Evolutionary conservation across 2,797 vertebrate species (phyloP).

Genomic region (Scolopax bukidnonensis): DNA sequence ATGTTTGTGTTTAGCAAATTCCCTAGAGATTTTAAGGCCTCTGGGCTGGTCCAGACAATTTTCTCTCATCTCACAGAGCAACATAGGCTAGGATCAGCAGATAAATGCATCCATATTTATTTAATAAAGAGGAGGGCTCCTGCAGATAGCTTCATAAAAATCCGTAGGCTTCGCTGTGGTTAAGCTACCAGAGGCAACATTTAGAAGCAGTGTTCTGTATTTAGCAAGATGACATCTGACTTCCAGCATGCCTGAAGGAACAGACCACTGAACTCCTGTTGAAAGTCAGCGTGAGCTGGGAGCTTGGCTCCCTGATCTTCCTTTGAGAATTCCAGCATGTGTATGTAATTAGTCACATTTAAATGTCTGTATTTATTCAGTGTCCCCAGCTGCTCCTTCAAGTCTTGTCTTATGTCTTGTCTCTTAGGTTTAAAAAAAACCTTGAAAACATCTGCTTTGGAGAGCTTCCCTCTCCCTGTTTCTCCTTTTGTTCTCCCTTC

Average conservation of each 20-base stretch:
- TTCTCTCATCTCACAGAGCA: neutral
- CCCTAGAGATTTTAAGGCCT: neutral
- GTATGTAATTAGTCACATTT: conserved; percentile 62
- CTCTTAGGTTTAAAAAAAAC: conserved; percentile 51
- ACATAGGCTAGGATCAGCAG: neutral
- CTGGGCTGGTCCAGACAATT: neutral
- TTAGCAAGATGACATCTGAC: conserved; percentile 70
- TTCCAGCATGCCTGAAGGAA: conserved; percentile 43
- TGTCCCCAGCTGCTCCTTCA: conserved; percentile 57
- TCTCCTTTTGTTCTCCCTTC: neutral
- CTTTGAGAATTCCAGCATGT: conserved; percentile 64
- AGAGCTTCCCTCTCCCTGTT: neutral
- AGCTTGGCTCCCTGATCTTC: conserved; percentile 47
- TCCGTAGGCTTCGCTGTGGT: neutral
- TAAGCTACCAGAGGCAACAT: conserved; percentile 7
- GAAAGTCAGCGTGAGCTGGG: conserved; percentile 43
- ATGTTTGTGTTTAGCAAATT: neutral
- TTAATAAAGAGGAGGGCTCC: neutral
- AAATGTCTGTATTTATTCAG: conserved; percentile 60
- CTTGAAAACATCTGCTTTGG: conserved; percentile 51
- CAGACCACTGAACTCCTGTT: conserved; percentile 35
- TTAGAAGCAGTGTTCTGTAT: conserved; percentile 62
- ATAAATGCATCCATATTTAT: neutral
- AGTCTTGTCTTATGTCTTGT: conserved; percentile 36
- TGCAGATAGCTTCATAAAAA: neutral